Percentiles rank a stretch among this genome's conserved stretches.
Evolutionary conservation across 2,797 vertebrate genomes (phyloP).

Genomic region (Tamandua tetradactyla): DNA sequence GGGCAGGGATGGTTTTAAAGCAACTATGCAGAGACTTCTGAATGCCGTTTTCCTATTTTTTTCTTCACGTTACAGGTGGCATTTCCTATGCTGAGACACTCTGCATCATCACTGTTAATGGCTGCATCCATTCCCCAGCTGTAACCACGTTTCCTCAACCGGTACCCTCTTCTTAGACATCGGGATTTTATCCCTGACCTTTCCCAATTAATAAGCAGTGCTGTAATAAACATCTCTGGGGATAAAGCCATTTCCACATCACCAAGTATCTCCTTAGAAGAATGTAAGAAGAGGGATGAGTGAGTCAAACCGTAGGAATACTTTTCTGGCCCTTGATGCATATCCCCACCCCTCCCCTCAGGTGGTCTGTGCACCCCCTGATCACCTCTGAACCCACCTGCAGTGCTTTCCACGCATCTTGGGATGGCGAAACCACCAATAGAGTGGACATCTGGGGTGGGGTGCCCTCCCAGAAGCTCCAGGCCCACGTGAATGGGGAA

Average conservation of each 20-base stretch:
- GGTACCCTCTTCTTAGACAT: not conserved
- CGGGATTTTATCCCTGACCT: not conserved
- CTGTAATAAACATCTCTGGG: not conserved
- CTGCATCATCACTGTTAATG: not conserved
- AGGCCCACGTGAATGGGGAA: not conserved
- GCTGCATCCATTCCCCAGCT: accelerated
- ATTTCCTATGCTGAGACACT: accelerated
- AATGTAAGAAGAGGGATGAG: too few relatives aligned
- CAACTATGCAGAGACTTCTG: accelerated
- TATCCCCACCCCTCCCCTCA: too few relatives aligned
- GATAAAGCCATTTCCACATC: not conserved
- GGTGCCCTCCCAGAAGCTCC: not conserved
- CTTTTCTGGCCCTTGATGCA: not conserved
- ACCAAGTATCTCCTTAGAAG: not conserved
- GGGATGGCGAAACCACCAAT: too few relatives aligned
- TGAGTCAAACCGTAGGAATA: not conserved
- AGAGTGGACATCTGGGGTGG: not conserved
- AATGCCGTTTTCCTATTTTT: not conserved
- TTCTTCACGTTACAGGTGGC: not conserved
- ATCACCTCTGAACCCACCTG: accelerated
- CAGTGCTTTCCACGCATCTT: not conserved
- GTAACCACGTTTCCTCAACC: accelerated
- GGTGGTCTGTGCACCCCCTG: not conserved
- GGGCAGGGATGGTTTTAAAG: too few relatives aligned
- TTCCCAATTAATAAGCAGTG: too few relatives aligned